Base-by-base conservation (phyloP, 2,797 vertebrate species). In the Fratercula arctica region DNA sequence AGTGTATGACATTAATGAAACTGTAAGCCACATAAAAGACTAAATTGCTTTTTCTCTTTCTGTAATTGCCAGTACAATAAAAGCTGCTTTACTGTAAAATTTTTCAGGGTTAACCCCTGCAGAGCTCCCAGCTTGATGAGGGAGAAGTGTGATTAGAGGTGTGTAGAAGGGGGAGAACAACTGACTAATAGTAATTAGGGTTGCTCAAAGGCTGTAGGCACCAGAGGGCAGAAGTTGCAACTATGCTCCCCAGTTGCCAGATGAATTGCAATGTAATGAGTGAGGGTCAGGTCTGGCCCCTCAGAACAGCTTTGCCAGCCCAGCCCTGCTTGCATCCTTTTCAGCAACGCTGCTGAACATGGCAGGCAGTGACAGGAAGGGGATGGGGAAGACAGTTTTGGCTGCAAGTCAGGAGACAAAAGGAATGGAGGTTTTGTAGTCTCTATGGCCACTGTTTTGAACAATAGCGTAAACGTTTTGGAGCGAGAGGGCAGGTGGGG, bases 41-140 rank as follows among this genome's bases (percentile, higher is more conserved):
- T 81, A 87, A 94, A 96, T 95, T 95, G 89, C 94, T 69, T 96
- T 94, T 96, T 90, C 68, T 94, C 85, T 80, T 92, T 93, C 89
- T 96, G 70, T 91, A 95, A 95, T 96, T 96, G 93, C 74, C 87
- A 86, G 85, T 79, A 90, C 77, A 94, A 93, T 91, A 96, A 94
- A 96, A 91, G 61, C 82, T 91, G 63, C 59, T 95, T 88, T 94
- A 84, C 85, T 76, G 82, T 88, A 95, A 93, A 82, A 37, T 73
- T 96, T 95, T 93, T 81, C 51, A 37, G 60, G 54, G 91, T 94
- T 96, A 95, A 93, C 93, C 77, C 91, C 85, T 82, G 87, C 94
- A 79, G 93, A 88, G 63, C 85, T 95, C 85, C 85, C 76, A 88
- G 83, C 77, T 12, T 94, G 89, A 88, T 86, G 83, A 79, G 28